Evolutionary conservation across 2,888 invertebrate genomes (phyloP), one percentile per base, ranked within the genome.

Genomic region (Euspilapteryx auroguttella): DNA sequence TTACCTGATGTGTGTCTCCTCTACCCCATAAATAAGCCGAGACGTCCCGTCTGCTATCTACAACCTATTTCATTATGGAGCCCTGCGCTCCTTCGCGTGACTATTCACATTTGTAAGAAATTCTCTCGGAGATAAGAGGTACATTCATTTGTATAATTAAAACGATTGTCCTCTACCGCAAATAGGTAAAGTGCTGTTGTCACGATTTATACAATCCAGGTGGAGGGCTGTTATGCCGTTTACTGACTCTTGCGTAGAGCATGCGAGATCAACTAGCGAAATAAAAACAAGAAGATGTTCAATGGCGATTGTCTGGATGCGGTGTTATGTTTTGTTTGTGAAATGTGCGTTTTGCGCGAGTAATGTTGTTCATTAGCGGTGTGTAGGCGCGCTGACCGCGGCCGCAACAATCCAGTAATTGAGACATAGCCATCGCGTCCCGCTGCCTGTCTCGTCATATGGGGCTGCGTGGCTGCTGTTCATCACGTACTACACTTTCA

Each of bases 91-190:
- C 39, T 34, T 68, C 50, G 71, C 69, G 71, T 71, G 71, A 71
- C 66, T 63, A 41, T 40, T 46, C 52, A 53, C 65, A 66, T 71
- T 69, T 62, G 64, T 66, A 11, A 53, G 12, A 49, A 38, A 51
- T 45, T 39, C 43, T 28, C 39, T 32, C 36, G 27, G 33, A 57
- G 64, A 65, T 64, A 62, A 49, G 44, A 36, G 39, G 39, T 39
- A 48, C 40, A 45, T 49, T 49, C 44, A 44, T 48, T 45, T 39
- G 45, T 45, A 45, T 54, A 57, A 56, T 56, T 56, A 54, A 55
- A 55, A 47, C 39, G 47, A 54, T 55, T 51, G 50, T 47, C 38
- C 40, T 34, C 28, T 39, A 49, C 44, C 33, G 29, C 39, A 34
- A 39, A 45, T 44, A 40, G n/a, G n/a, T n/a, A n/a, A n/a, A 33